Base-by-base conservation (phyloP, 2,888 invertebrate genomes). In the Galerucella calmariensis region DNA sequence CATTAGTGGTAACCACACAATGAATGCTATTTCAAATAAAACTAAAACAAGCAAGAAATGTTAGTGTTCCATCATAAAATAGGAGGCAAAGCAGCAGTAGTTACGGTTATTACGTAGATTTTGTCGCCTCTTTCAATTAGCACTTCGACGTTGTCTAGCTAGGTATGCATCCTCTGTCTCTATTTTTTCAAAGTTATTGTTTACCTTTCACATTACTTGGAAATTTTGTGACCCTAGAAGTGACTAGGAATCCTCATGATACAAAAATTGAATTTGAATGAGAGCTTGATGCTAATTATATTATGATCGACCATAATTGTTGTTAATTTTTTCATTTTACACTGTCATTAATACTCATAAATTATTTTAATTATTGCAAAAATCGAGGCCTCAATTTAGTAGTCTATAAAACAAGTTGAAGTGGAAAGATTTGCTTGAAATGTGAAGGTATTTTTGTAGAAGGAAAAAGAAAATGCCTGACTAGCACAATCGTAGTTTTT, bases 121-220 rank as follows among this genome's bases (percentile, higher is more conserved):
- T 79, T 84, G 84, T 87, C 83, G 85, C 80, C 75, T 72, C 77
- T 82, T 82, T 72, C 80, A 84, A 86, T 87, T 87, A 86, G 78
- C 87, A 84, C 85, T 77, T 80, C 79, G 59, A 72, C 67, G 83
- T 83, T 82, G 84, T 84, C 84, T 84, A 83, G 84, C 80, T 79
- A 79, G 80, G 82, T 81, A 82, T 84, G 85, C 83, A 83, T 83
- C 81, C 81, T 81, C 81, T 81, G 82, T 82, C 81, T 82, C 82
- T 82, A 80, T 81, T 82, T 83, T 74, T 79, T 82, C 81, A 80
- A 78, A 78, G 74, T 74, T 74, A 24, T 67, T 86, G 85, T 87
- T 84, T 86, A 84, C 85, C 81, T 85, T 86, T 86, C 85, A 84
- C 84, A 86, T 87, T 87, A 86, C 82, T 81, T 81, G 81, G 83